Base-by-base conservation (phyloP, 2,888 invertebrate species). In the Phyllotreta striolata region DNA sequence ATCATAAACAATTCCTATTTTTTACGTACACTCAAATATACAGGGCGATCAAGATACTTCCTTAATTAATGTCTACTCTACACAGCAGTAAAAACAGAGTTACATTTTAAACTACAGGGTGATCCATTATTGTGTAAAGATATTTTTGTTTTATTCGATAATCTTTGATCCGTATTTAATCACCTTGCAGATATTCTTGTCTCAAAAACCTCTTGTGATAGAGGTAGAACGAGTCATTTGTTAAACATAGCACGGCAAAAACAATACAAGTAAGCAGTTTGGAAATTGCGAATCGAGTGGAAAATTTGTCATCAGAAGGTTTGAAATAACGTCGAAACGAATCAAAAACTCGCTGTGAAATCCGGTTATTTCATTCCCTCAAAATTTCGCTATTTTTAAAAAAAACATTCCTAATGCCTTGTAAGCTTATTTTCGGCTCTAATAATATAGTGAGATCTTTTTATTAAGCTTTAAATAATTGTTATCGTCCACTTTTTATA, bases 401-500 rank as follows among this genome's bases (percentile, higher is more conserved):
- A 44, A 47, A 39, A 51, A 44, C 46, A 55, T 52, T 49, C 47
- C 52, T 51, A 63, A 60, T 60, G 62, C 66, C 69, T 70, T 73
- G 68, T 71, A 68, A 71, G 72, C 73, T 74, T 72, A 66, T 63
- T 65, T 69, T 69, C 66, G 72, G 72, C 73, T 71, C 71, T 72
- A 72, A 72, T 59, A 63, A 61, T 60, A 44, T 62, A 51, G 43
- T 62, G 56, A 55, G 54, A 52, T 55, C 65, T 68, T 68, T 72
- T 65, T 67, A 70, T 66, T 68, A 68, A 71, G 69, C 70, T 72
- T 72, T 69, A 67, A 68, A 71, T 67, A 64, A 65, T 66, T 66
- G 72, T 74, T 73, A 63, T 59, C 62, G 66, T 69, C 69, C 72
- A 70, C 68, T 73, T 74, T 72, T 72, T 59, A 69, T 70, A 67